These are phyloP conservation scores for Xyliphius kryptos DNA, from an alignment of 2,113 vertebrate species.

Conservation along the genomic window DNA sequence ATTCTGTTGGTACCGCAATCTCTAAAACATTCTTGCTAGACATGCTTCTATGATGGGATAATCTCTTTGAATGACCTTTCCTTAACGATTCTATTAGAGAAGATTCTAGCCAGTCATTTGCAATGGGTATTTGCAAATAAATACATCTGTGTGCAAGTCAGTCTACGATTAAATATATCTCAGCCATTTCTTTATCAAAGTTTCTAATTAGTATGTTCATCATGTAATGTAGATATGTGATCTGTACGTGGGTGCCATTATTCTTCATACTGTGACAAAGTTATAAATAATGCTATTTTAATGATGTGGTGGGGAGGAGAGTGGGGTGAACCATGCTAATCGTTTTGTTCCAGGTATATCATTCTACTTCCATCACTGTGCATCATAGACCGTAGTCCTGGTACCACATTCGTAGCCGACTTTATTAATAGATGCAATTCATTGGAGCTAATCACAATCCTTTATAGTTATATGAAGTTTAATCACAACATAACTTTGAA, in stretches of 20 bases:
- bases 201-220: constrained; percentile 12
- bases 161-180: neutral
- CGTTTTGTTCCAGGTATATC: neutral
- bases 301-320: neutral
- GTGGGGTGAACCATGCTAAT: neutral
- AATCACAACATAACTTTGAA: neutral
- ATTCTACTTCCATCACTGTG: neutral
- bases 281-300: neutral
- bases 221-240: neutral
- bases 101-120: no score
- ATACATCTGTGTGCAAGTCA: neutral
- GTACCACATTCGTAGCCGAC: neutral
- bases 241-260: neutral
- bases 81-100: no score
- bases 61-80: no score
- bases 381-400: constrained; percentile 5
- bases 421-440: constrained; percentile 1
- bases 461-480: neutral
- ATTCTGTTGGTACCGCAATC: no score
- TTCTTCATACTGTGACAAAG: neutral
- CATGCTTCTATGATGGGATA: no score
- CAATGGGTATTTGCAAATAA: neutral
- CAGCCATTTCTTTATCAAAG: neutral
- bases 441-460: constrained; percentile 1
- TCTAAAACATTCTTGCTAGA: no score